Evolutionary conservation across 2,888 invertebrate species (phyloP).

Genomic region (Caprella mutica): DNA sequence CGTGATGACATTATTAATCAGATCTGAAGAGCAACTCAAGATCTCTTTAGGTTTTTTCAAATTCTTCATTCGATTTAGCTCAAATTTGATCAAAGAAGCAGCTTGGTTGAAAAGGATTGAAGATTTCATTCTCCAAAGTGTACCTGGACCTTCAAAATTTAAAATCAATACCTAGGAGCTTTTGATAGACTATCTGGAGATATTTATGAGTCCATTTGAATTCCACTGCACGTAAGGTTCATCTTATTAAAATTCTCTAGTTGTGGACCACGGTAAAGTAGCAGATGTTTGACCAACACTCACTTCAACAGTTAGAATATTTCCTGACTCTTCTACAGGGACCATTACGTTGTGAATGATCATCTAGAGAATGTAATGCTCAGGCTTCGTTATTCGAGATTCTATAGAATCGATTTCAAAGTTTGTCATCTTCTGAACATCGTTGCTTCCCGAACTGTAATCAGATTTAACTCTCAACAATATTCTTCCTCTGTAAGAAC

Average conservation of each 20-base stretch:
- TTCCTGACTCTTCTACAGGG: neutral
- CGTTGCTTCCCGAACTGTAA: neutral
- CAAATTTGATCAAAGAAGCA: neutral
- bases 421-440: neutral
- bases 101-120: neutral
- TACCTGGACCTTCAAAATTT: constrained; percentile 5
- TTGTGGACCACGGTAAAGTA: neutral
- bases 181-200: neutral
- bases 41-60: neutral
- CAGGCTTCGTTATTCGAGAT: neutral
- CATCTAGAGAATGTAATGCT: neutral
- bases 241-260: neutral
- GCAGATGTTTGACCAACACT: constrained; percentile 1
- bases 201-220: neutral
- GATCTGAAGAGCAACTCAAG: neutral
- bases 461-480: constrained; percentile 1
- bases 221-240: constrained; percentile 4
- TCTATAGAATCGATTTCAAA: constrained; percentile 8
- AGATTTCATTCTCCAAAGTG: constrained; percentile 9
- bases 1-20: neutral
- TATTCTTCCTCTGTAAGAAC: constrained; percentile 9
- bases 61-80: neutral
- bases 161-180: neutral
- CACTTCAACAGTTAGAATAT: constrained; percentile 1
- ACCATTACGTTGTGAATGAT: constrained; percentile 6